Percentiles rank a stretch among this genome's conserved stretches.
Evolutionary conservation across 2,113 vertebrate genomes (phyloP).

Genomic region (Danionella cerebrum): DNA sequence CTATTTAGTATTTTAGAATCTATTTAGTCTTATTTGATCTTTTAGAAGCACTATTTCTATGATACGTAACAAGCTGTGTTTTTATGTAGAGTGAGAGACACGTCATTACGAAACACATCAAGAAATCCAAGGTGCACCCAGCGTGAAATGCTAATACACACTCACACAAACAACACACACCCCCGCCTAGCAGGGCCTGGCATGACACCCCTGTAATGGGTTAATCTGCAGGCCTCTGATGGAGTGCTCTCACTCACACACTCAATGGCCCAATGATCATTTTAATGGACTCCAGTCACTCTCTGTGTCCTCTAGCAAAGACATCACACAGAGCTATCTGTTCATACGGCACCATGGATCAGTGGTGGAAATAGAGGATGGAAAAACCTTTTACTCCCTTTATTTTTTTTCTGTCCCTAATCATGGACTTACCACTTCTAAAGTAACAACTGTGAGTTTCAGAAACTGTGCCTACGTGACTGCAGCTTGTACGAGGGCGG

Average conservation of each 20-base stretch:
- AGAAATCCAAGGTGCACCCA: constrained; percentile 29
- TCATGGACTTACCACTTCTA: constrained; percentile 22
- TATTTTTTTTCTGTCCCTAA: constrained; percentile 4
- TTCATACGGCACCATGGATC: constrained; percentile 27
- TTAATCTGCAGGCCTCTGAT: constrained; percentile 43
- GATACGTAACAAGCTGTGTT: constrained; percentile 31
- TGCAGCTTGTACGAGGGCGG: neutral
- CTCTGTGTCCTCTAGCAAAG: constrained; percentile 39
- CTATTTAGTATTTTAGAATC: too few relatives aligned
- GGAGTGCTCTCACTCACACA: constrained; percentile 30
- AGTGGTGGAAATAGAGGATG: constrained; percentile 21
- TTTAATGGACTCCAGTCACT: constrained; percentile 40
- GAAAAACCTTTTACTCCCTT: neutral
- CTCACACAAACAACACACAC: constrained; percentile 15
- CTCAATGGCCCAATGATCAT: constrained; percentile 38
- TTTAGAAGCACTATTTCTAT: too few relatives aligned
- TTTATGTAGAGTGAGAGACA: constrained; percentile 16
- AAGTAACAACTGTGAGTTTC: constrained; percentile 17
- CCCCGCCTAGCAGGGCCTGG: neutral
- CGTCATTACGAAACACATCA: constrained; percentile 40
- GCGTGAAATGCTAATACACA: constrained; percentile 31
- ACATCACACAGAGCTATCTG: constrained; percentile 31
- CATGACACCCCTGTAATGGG: constrained; percentile 32
- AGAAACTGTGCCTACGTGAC: constrained; percentile 19
- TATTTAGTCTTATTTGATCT: too few relatives aligned